phyloP scores from a whole-genome alignment of 1,140 invertebrate species.

The Magallana ariakensis region DNA sequence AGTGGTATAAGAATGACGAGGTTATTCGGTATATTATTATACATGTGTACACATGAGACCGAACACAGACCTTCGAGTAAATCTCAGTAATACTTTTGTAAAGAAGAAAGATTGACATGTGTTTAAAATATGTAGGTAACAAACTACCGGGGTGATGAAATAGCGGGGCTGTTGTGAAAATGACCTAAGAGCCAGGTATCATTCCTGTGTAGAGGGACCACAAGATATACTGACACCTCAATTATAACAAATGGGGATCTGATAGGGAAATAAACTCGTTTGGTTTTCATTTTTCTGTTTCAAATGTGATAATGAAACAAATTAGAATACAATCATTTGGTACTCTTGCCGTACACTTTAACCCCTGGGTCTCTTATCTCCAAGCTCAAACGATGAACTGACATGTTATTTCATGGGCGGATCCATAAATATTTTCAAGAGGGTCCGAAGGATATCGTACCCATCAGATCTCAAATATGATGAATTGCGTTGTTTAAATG shows the following conservation, averaged over 20 bases:
- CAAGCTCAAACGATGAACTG: background rate
- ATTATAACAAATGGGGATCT: background rate
- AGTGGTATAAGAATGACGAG: background rate
- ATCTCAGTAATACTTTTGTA: background rate
- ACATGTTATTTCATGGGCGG: background rate
- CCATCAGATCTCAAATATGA: background rate
- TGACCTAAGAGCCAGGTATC: background rate
- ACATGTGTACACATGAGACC: too few species aligned
- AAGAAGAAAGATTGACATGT: background rate
- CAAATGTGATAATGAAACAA: background rate
- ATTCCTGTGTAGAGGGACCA: background rate
- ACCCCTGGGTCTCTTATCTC: background rate
- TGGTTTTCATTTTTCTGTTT: background rate
- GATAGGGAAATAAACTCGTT: background rate
- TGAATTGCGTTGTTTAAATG: too few species aligned
- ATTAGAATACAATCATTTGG: background rate
- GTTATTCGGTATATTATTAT: background rate
- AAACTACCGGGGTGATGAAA: slow-evolving; percentile 8
- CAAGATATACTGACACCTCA: background rate
- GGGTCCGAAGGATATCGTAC: background rate
- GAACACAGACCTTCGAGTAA: background rate
- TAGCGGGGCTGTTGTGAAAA: slow-evolving; percentile 13
- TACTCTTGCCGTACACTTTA: background rate
- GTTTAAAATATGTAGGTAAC: background rate
- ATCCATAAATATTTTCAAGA: background rate